These are phyloP conservation scores for Drosophila pseudotalamancana DNA, from an alignment of 2,888 invertebrate species.

Conservation along the genomic window DNA sequence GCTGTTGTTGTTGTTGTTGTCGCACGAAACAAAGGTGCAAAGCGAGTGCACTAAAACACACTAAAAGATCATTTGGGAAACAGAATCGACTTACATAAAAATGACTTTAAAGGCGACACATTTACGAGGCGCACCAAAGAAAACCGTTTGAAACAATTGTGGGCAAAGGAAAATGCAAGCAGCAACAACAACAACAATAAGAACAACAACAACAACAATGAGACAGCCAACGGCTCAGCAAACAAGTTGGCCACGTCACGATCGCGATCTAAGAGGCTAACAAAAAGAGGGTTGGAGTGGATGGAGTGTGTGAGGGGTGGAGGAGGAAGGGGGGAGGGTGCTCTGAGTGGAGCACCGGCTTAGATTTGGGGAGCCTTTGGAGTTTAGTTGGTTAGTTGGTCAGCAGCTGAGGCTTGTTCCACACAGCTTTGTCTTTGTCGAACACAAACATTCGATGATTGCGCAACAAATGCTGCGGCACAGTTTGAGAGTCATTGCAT, in stretches of 20 bases:
- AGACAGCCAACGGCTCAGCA: slow-evolving; percentile 37
- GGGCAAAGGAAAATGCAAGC: slow-evolving; percentile 62
- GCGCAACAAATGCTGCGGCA: slow-evolving; percentile 47
- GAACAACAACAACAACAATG: slow-evolving; percentile 29
- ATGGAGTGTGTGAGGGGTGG: not conserved
- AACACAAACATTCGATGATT: slow-evolving; percentile 52
- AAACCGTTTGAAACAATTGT: slow-evolving; percentile 63
- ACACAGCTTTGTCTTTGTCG: slow-evolving; percentile 55
- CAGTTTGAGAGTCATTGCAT: slow-evolving; percentile 53
- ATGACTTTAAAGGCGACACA: slow-evolving; percentile 79
- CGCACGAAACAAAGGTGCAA: slow-evolving; percentile 39
- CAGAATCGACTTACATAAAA: slow-evolving; percentile 79
- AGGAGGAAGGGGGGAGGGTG: not conserved
- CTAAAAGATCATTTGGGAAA: slow-evolving; percentile 44
- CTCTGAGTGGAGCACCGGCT: not conserved
- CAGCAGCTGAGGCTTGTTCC: slow-evolving; percentile 57
- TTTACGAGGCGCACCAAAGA: slow-evolving; percentile 63
- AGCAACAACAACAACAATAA: slow-evolving; percentile 32
- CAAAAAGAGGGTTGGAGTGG: not conserved
- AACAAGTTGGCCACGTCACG: slow-evolving; percentile 81
- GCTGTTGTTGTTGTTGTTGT: no score
- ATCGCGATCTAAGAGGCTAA: slow-evolving; percentile 69
- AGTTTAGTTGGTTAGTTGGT: slow-evolving; percentile 77
- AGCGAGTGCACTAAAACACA: slow-evolving; percentile 32
- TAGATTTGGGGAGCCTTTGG: slow-evolving; percentile 25